phyloP scores from a whole-genome alignment of 2,888 invertebrate species.

The Dioctria rufipes region DNA sequence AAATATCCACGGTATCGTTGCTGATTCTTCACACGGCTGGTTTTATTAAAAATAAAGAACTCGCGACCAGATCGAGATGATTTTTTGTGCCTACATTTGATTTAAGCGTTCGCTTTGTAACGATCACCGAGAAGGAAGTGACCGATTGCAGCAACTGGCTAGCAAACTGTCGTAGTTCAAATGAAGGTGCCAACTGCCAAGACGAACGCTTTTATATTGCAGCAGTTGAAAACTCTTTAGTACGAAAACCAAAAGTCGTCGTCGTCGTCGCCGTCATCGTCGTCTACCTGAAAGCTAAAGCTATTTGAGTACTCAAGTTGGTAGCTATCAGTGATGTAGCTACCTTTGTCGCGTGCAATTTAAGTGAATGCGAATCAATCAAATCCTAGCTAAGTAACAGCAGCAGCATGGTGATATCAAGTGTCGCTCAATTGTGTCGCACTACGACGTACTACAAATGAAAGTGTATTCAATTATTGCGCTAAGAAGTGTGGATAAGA shows the following conservation, averaged over 20 bases:
- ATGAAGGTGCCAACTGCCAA: conserved; percentile 53
- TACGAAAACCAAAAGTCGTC: too few species aligned
- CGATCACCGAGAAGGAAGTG: conserved; percentile 17
- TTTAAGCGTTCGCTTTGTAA: not conserved
- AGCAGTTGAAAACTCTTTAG: not conserved
- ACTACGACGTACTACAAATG: conserved; percentile 40
- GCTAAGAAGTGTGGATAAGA: conserved; percentile 27
- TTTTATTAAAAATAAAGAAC: not conserved
- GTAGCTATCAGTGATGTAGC: conserved; percentile 9
- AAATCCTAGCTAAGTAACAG: not conserved
- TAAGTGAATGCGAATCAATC: conserved; percentile 23
- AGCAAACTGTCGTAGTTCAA: conserved; percentile 39
- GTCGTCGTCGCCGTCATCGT: too few species aligned
- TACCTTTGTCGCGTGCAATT: conserved; percentile 21
- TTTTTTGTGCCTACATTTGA: conserved; percentile 15
- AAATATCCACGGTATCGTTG: conserved; percentile 5
- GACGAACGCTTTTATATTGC: conserved; percentile 55
- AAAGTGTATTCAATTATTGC: conserved; percentile 36
- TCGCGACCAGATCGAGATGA: not conserved
- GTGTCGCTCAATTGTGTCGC: conserved; percentile 23
- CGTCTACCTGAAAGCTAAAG: conserved; percentile 22
- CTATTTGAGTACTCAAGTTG: conserved; percentile 41
- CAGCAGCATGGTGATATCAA: not conserved
- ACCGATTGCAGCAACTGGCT: not conserved
- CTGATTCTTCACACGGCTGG: not conserved